phyloP scores from a whole-genome alignment of 2,888 invertebrate species.

The Mesorhabditis spiculigera region DNA sequence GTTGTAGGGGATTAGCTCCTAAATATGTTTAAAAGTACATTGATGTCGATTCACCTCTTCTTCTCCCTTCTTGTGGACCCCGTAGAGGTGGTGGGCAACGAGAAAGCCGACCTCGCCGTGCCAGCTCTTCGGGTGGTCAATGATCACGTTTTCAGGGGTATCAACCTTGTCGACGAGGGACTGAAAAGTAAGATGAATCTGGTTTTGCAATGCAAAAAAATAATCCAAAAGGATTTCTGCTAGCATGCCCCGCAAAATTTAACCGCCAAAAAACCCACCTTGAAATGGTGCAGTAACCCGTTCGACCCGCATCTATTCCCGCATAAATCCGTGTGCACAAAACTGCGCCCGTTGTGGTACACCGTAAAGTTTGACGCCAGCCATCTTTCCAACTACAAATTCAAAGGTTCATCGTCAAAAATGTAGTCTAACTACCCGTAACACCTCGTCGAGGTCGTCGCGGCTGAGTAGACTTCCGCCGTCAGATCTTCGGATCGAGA shows the following conservation, averaged over 20 bases:
- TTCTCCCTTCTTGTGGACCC: conserved; percentile 7
- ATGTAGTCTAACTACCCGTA: not conserved
- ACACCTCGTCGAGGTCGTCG: conserved; percentile 7
- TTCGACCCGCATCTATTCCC: conserved; percentile 17
- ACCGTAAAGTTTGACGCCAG: conserved; percentile 18
- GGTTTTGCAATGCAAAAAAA: not conserved
- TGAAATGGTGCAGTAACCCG: conserved; percentile 16
- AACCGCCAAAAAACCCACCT: conserved; percentile 6
- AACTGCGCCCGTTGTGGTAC: conserved; percentile 12
- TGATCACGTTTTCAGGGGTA: conserved; percentile 13
- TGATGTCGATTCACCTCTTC: conserved; percentile 8
- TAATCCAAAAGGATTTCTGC: not conserved
- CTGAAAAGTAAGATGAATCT: conserved; percentile 12
- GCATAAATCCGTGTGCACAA: conserved; percentile 13
- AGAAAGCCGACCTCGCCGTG: conserved; percentile 12
- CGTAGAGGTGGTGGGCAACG: conserved; percentile 21
- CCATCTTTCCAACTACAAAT: conserved; percentile 15
- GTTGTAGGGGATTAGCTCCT: conserved; percentile 5
- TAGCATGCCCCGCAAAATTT: not conserved
- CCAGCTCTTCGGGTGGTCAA: conserved; percentile 23
- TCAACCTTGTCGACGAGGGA: conserved; percentile 18
- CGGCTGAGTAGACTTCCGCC: conserved; percentile 17
- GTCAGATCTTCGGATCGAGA: conserved; percentile 16
- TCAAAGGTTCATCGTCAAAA: not conserved
- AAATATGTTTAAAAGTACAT: not conserved